Base-by-base conservation (phyloP, 2,888 invertebrate genomes). In the Plebejus argus region DNA sequence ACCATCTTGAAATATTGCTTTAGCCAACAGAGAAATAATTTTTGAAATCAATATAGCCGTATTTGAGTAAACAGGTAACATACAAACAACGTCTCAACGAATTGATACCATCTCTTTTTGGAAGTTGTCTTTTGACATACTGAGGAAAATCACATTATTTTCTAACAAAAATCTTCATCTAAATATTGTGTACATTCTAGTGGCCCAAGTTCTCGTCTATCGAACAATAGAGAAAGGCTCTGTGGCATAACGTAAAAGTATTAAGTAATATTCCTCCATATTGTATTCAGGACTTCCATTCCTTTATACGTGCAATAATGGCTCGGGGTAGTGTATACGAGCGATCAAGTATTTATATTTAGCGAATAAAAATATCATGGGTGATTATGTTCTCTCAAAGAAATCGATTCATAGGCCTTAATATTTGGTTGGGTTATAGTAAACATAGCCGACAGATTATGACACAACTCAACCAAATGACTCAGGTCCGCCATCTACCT, bases 261-360 rank as follows among this genome's bases (percentile, higher is more conserved):
- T 74, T 53, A 74, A 74, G 74, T 74, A 74, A 74, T 74, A 74
- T 74, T 74, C 74, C 72, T 28, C 74, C 53, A 53, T 18, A 74
- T 28, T 53, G 74, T 74, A 74, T 74, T 74, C 74, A 28, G 53
- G 23, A 74, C 3, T 49, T 74, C 49, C 49, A 53, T 74, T 74
- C 49, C 74, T 74, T 28, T 74, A 23, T 74, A 49, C 74, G 74
- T 53, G 74, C 45, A 74, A 74, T 74, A 74, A 74, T 74, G 23
- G 74, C 74, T 53, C 74, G 23, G 53, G 28, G 23, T 33, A 28
- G n/a, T 3, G 15, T 28, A 74, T 28, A 74, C 74, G 74, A 49
- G 49, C 74, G 28, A 74, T 74, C 66, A 28, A 66, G 5, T 33
- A 33, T 6, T 28, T 66, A 8, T 23, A 61, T 8, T 39, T 1